These are phyloP conservation scores for Megaptera novaeangliae DNA, from an alignment of 2,113 vertebrate species.

Conservation along the genomic window DNA sequence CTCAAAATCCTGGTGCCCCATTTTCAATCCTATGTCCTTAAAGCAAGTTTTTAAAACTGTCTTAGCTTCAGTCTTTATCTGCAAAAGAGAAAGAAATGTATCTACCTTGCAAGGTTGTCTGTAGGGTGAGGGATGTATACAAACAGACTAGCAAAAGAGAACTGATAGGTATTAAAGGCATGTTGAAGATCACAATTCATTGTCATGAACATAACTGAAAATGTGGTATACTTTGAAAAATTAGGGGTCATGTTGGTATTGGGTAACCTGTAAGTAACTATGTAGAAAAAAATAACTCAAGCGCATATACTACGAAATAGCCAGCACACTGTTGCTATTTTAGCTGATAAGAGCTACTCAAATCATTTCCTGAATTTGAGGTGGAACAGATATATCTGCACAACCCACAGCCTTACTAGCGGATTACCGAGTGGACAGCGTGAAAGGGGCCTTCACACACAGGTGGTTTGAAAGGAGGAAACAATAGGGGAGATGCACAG, in stretches of 20 bases:
- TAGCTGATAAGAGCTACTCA: neutral
- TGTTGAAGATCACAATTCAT: neutral
- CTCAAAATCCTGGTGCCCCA: neutral
- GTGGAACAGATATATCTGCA: neutral
- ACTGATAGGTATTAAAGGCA: neutral
- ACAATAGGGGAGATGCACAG: rapidly evolving
- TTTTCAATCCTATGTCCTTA: neutral
- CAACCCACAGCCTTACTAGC: neutral
- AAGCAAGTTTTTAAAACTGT: neutral
- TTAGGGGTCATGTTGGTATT: neutral
- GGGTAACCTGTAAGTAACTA: neutral
- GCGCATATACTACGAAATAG: neutral
- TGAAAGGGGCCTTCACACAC: neutral
- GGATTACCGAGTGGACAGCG: neutral
- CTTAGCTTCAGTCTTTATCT: neutral
- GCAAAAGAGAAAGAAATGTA: neutral
- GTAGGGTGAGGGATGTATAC: neutral
- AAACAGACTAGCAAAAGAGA: neutral
- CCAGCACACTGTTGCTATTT: neutral
- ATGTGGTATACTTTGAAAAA: neutral
- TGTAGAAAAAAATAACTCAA: neutral
- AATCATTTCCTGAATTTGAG: slow-evolving; percentile 43
- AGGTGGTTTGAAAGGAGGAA: neutral
- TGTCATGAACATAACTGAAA: neutral
- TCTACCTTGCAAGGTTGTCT: neutral